phyloP scores from a whole-genome alignment of 2,113 vertebrate species.

The Brevimyrus niger region DNA sequence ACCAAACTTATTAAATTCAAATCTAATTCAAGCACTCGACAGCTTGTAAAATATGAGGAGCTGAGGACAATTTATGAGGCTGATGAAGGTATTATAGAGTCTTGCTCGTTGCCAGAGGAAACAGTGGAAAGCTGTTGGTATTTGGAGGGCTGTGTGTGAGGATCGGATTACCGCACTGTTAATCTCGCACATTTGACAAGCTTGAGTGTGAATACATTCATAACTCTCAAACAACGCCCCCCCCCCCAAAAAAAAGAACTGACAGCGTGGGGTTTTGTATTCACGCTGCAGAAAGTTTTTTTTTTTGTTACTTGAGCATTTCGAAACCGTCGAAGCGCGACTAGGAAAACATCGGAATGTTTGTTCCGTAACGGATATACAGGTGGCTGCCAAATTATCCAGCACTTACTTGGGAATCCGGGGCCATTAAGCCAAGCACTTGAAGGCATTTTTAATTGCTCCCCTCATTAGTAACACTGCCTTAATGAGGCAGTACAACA shows the following conservation, averaged over 20 bases:
- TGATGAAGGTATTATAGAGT: conserved; percentile 39
- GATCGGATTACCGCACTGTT: conserved; percentile 38
- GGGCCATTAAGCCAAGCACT: not conserved
- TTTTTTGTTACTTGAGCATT: conserved; percentile 17
- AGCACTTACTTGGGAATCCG: not conserved
- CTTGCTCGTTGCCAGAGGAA: conserved; percentile 37
- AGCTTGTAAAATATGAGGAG: conserved; percentile 36
- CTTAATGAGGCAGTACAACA: not conserved
- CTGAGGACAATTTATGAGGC: conserved; percentile 37
- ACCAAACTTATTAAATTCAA: conserved; percentile 36
- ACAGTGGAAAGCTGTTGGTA: conserved; percentile 36
- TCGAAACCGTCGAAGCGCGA: not conserved
- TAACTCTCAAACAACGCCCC: conserved; percentile 34
- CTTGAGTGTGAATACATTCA: conserved; percentile 21
- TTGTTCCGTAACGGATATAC: not conserved
- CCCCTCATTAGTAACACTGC: not conserved
- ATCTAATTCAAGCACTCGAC: conserved; percentile 41
- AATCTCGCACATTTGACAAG: conserved; percentile 25
- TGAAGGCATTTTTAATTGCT: not conserved
- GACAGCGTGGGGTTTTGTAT: conserved; percentile 27
- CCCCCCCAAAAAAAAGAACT: conserved; percentile 28
- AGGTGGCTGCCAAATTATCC: not conserved
- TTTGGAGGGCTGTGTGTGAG: conserved; percentile 32
- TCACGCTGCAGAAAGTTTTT: conserved; percentile 9
- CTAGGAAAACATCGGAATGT: not conserved